Evolutionary conservation across 2,797 vertebrate genomes (phyloP), one percentile per base, ranked within the genome.

Genomic region (Parauchenoglanis punctatus): DNA sequence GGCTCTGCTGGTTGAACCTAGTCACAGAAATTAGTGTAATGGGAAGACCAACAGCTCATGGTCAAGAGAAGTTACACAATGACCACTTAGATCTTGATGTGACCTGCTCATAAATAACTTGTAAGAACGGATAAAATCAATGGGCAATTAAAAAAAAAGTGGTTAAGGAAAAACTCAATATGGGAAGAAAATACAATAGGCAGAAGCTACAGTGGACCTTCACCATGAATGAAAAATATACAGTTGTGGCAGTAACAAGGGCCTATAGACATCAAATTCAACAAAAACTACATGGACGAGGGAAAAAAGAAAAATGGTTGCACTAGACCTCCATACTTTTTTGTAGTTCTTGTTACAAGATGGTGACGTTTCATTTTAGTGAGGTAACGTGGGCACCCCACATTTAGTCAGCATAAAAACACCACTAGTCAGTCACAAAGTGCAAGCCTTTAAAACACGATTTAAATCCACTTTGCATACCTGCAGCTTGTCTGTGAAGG

Each of bases 401-500:
- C 0, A 52, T 25, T 56, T 31, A 4, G 4, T 11, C 3, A 35
- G 20, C 28, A 80, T 35, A 56, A 54, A 76, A 20, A 2, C 4
- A 18, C 56, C 3, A 31, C 72, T 49, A 78, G 4, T 0, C 46
- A 35, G 12, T 5, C 11, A 40, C 5, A 77, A 76, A 23, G 0
- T 56, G 0, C 67, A 58, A 23, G 13, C 49, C 1, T 63, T n/a
- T 25, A 56, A 5, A 63, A 44, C 8, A 61, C 11, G 10, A 61
- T n/a, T 54, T 52, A 68, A 77, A 20, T 15, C 40, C 68, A 1
- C 23, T 2, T 40, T 1, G 25, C 56, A 91, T 89, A 99, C 99
- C 97, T 90, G 99, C 99, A 31, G 99, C 99, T 92, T 99, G 99
- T 90, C 98, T 95, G 89, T 99, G 98, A 70, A 99, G 96, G 7